Percentiles rank a stretch among this genome's conserved stretches.
phyloP scores from a whole-genome alignment of 2,797 vertebrate genomes.

The Coregonus ussuriensis region DNA sequence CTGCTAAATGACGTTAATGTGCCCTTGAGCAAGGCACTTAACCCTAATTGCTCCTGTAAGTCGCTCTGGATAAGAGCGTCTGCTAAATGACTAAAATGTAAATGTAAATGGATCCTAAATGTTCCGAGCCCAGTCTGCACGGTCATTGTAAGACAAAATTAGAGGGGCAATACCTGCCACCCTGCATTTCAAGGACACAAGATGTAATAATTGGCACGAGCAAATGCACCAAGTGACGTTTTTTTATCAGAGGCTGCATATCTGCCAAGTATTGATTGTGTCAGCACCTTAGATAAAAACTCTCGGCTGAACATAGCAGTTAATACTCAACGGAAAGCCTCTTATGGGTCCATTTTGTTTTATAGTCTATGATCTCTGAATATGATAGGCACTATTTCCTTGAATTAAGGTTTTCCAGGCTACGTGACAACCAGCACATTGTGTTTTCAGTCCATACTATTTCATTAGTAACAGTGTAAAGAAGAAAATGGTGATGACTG shows the following conservation, averaged over 20 bases:
- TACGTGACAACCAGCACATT: neutral
- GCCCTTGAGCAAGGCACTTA: no score
- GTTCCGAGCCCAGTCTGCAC: conserved; percentile 34
- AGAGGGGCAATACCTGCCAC: conserved; percentile 57
- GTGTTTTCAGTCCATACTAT: neutral
- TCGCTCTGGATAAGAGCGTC: no score
- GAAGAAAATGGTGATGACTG: neutral
- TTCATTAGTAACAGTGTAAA: neutral
- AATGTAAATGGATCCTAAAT: conserved; percentile 36
- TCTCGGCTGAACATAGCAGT: conserved; percentile 19
- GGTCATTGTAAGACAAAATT: conserved; percentile 65
- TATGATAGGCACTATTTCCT: neutral
- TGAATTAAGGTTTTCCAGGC: no score
- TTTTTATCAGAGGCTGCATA: conserved; percentile 58
- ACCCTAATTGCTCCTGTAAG: no score
- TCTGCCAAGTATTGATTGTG: conserved; percentile 63
- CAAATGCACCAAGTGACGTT: neutral
- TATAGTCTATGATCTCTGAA: neutral
- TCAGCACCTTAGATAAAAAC: conserved; percentile 48
- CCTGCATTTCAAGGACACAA: conserved; percentile 66
- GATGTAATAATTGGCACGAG: conserved; percentile 70
- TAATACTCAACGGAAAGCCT: neutral
- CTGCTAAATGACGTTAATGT: no score
- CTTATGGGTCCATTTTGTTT: neutral
- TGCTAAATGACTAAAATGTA: no score